Base-by-base conservation (phyloP, 2,888 invertebrate genomes). In the Tholera decimalis region DNA sequence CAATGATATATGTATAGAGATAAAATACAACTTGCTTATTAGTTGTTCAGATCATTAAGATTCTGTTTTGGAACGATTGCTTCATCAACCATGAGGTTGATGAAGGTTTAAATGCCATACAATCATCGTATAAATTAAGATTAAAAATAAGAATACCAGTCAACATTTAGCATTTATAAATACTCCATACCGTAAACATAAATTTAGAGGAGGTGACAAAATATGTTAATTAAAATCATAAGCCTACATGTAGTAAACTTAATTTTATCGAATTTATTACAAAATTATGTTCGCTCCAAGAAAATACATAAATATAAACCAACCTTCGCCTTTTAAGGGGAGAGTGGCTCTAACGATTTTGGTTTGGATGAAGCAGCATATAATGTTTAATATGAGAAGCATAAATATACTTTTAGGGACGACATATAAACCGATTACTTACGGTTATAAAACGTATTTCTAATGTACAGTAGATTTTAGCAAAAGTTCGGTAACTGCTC, bases 321-420 rank as follows among this genome's bases (percentile, higher is more conserved):
- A 49, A 63, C 62, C 58, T 69, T 65, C 30, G 50, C 77, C 74
- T 72, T 80, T 77, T 79, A 78, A 71, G 73, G 69, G 71, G 59
- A 73, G 68, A 73, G 47, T 39, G 58, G 46, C 50, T 72, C 59
- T 69, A 63, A 67, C 44, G 33, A 35, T 54, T 39, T 39, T 50
- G 8, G 30, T 58, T 50, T 57, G 49, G 39, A 47, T 60, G 64
- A 43, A 50, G 28, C 30, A 35, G 24, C 33, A 44, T 30, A 56
- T 53, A 37, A 59, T 47, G 59, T 64, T 26, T 26, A 46, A 59
- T 35, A 64, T 69, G 66, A 49, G 30, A 53, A 60, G 33, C 35
- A 59, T 64, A 57, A 78, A 51, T 62, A 53, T 56, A 63, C 51
- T 66, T 61, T 77, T 61, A 73, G 30, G 57, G 55, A 61, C 51